Evolutionary conservation across 2,113 vertebrate genomes (phyloP).

Genomic region (Thermophis baileyi): DNA sequence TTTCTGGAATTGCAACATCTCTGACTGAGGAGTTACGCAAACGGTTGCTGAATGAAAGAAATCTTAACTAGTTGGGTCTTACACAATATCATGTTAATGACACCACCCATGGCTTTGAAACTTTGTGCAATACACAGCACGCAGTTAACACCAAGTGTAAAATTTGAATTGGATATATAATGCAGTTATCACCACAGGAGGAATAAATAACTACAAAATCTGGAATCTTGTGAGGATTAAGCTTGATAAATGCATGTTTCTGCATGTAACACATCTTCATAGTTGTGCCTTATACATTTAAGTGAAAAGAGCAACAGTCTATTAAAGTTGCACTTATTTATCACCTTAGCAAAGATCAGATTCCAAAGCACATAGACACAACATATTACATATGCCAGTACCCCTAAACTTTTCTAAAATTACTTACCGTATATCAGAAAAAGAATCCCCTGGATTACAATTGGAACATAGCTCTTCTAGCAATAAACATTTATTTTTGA

Average conservation of each 20-base stretch:
- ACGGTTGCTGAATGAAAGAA: neutral
- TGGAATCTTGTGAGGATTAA: constrained; percentile 38
- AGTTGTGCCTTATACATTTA: constrained; percentile 29
- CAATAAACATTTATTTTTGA: constrained; percentile 46
- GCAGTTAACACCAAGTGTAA: neutral
- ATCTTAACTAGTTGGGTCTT: neutral
- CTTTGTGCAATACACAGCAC: neutral
- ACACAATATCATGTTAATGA: neutral
- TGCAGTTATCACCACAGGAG: neutral
- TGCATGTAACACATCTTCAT: constrained; percentile 16
- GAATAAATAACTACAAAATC: neutral
- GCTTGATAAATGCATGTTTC: constrained; percentile 18
- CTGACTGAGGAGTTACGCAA: neutral
- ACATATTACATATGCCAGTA: neutral
- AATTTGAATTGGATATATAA: neutral
- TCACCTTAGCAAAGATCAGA: neutral
- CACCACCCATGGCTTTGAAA: neutral
- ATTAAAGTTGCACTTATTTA: constrained; percentile 14
- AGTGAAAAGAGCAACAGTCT: neutral
- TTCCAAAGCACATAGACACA: neutral
- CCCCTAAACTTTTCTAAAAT: neutral
- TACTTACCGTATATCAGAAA: neutral
- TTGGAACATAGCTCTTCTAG: constrained; percentile 31
- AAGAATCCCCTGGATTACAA: neutral
- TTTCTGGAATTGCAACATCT: neutral